Evolutionary conservation across 2,113 vertebrate species (phyloP), one percentile per base, ranked within the genome.

Genomic region (Urocolius indicus): DNA sequence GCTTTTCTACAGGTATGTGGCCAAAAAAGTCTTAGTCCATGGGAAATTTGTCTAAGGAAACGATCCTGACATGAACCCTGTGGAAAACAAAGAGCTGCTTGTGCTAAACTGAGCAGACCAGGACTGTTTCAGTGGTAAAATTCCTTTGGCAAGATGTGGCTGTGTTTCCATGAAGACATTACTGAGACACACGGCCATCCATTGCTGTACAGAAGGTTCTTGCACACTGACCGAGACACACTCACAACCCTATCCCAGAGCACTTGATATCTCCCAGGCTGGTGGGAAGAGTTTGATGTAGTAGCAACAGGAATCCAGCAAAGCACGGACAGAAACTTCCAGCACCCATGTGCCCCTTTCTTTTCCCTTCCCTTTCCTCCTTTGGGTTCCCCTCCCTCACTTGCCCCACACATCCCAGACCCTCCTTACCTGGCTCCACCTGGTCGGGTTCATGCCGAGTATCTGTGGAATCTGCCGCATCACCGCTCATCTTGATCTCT

Each of bases 401-500:
- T 11, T 15, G 48, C 20, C 49, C 65, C 59, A 17, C 71, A 3
- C 3, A 3, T 3, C 84, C 57, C 16, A 0, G 55, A 34, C 76
- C 58, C 54, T 77, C 77, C 99, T 98, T 98, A 99, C 99, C 99
- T 97, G 98, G 92, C 87, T 99, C 98, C 91, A 98, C 96, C 82
- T 98, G 98, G 90, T 96, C 89, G 1, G 97, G 94, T 55, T 97
- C 97, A 6, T 97, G 95, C 58, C 95, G 96, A 57, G 97, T 92
- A 48, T 99, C 99, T 58, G 98, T 98, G 95, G 98, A 98, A 94
- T 99, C 98, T 67, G 98, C 98, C 6, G 98, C 94, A 92, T 99
- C 98, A 55, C 99, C 97, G 89, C 99, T 99, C 99, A 99, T 99
- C 98, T 99, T 99, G 98, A 99, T 98, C 98, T 98, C 99, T 99